Evolutionary conservation across 2,797 vertebrate species (phyloP), one percentile per base, ranked within the genome.

Genomic region (Dicrostonyx torquatus): DNA sequence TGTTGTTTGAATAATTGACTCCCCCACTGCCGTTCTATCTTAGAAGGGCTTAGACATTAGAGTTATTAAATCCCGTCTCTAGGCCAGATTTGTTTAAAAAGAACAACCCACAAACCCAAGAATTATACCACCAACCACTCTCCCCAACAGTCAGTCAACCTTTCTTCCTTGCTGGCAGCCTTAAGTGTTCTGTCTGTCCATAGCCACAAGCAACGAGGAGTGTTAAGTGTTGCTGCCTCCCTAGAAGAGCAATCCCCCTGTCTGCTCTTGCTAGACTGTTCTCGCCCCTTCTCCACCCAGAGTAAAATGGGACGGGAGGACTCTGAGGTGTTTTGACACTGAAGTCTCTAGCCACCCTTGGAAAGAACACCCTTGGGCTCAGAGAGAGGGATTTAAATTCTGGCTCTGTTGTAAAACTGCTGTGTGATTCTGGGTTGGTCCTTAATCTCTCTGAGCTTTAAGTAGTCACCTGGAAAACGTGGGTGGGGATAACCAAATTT

Each of bases 1-100:
- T 96, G 87, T 94, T 95, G 72, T 89, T 60, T 93, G 92, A 97
- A 93, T 93, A 95, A 95, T 53, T 82, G 95, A 96, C 79, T 93
- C 90, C 94, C 75, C 73, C 72, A 86, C 53, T 80, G 87, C 68
- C 48, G 10, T 64, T 89, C 64, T 24, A 20, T 60, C 73, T 94
- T 94, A 53, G 37, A 55, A 64, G 62, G 87, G 89, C 95, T 96
- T 68, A 85, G 64, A 68, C 55, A 82, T 89, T 75, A 83, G 66
- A 53, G 77, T 91, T 85, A 84, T 75, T 89, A 53, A 37, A 93
- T 70, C 85, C 94, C 75, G 62, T 87, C 43, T 90, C 18, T 78
- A 18, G 68, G 62, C 85, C 82, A 95, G 68, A 34, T 93, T 91
- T 88, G 62, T 70, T 40, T 53, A 6, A 53, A 70, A 80, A 87